Conservation (phyloP, 2,888 invertebrate species). For the Gastracanthus pulcherrimus region DNA sequence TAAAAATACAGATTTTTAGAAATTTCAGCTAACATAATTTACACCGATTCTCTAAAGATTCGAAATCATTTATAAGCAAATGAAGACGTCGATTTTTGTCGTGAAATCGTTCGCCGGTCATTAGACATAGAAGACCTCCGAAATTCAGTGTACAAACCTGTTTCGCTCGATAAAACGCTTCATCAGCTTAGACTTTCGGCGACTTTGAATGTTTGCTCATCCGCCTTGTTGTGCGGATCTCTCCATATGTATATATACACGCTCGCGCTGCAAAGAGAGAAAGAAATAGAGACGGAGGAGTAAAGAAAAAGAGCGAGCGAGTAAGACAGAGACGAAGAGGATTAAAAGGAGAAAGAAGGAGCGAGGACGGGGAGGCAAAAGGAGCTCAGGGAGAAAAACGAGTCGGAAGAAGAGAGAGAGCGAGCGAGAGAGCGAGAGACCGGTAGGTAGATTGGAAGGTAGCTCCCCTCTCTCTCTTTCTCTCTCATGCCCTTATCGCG, state of each 20-base stretch:
- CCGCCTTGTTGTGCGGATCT: background rate
- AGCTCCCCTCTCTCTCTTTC: conserved; percentile 11
- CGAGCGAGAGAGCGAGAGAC: conserved; percentile 37
- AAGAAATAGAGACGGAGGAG: conserved; percentile 16
- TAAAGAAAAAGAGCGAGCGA: conserved; percentile 4
- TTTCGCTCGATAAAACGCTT: no score
- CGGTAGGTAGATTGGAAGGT: conserved; percentile 57
- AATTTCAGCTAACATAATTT: no score
- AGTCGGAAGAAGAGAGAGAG: conserved; percentile 21
- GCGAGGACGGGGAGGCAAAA: conserved; percentile 12
- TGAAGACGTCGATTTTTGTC: no score
- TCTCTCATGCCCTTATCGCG: conserved; percentile 44
- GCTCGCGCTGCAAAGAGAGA: background rate
- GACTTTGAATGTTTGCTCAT: no score
- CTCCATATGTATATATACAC: background rate
- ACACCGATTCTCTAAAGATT: no score
- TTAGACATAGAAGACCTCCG: no score
- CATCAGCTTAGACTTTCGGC: no score
- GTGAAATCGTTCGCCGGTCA: no score
- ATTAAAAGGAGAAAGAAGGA: conserved; percentile 50
- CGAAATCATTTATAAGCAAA: no score
- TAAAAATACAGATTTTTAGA: no score
- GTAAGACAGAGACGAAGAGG: conserved; percentile 45
- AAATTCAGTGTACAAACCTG: no score
- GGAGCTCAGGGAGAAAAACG: conserved; percentile 26